These are phyloP conservation scores for Mesembrinibis cayennensis DNA, from an alignment of 2,113 vertebrate genomes.

Conservation along the genomic window DNA sequence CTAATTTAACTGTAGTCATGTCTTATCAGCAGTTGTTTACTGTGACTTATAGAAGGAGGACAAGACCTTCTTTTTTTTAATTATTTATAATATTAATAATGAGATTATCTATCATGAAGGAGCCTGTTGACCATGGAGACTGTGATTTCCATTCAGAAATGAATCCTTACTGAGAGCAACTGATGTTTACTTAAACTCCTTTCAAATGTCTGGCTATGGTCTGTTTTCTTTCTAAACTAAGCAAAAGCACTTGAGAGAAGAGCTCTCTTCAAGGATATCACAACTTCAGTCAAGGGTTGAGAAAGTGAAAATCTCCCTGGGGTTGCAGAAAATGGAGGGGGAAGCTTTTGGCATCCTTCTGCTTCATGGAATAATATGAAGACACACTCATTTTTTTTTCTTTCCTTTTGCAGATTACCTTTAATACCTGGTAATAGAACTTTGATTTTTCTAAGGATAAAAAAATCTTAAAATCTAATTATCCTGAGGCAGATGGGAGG, in stretches of 20 bases:
- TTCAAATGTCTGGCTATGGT: not conserved
- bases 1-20: not conserved
- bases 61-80: not conserved
- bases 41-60: not conserved
- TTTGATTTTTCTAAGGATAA: constrained; percentile 11
- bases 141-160: not conserved
- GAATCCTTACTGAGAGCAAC: not conserved
- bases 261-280: constrained; percentile 27
- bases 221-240: constrained; percentile 18
- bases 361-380: not conserved
- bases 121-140: not conserved
- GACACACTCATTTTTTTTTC: not conserved
- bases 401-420: constrained; percentile 35
- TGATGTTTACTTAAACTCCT: not conserved
- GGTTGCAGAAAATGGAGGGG: not conserved
- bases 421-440: constrained; percentile 9
- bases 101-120: not conserved
- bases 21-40: not conserved
- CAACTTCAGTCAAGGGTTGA: not conserved
- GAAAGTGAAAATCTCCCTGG: not conserved
- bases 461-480: not conserved
- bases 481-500: not conserved
- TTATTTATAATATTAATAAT: not conserved
- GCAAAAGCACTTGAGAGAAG: constrained; percentile 22
- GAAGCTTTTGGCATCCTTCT: constrained; percentile 26